Evolutionary conservation across 35 echinoderm and acorn worm species (phyloP).

Genomic region (Ophiothrix spiculata): DNA sequence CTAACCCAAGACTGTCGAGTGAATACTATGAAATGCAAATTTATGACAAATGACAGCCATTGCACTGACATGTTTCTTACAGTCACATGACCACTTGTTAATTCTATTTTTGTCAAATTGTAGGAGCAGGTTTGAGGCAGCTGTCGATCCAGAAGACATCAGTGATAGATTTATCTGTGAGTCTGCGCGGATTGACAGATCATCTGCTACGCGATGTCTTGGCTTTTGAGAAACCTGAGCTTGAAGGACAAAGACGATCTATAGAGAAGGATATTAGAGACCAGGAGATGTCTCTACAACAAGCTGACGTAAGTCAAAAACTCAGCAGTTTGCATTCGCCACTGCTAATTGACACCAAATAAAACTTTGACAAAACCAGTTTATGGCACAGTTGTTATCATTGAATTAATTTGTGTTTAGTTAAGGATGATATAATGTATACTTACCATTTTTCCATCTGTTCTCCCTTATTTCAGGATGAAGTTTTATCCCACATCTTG

Average conservation of each 20-base stretch:
- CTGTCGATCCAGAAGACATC: conserved; percentile 45
- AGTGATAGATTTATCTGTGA: conserved; percentile 81
- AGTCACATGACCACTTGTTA: too few species aligned
- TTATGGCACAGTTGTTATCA: not conserved
- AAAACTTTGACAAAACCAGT: too few species aligned
- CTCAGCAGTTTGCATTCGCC: too few species aligned
- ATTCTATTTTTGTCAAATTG: not conserved
- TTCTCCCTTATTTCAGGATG: conserved; percentile 38
- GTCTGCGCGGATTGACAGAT: conserved; percentile 50
- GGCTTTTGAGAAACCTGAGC: conserved; percentile 75
- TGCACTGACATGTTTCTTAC: too few species aligned
- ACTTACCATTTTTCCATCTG: not conserved
- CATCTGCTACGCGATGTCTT: conserved; percentile 57
- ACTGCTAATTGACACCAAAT: too few species aligned
- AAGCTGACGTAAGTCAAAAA: conserved; percentile 75
- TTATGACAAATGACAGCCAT: too few species aligned
- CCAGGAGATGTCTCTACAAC: conserved; percentile 52
- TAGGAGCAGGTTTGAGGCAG: conserved; percentile 57
- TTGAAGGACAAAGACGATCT: conserved; percentile 65
- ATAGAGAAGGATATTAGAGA: conserved; percentile 75
- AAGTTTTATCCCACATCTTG: conserved; percentile 58
- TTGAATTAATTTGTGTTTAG: not conserved
- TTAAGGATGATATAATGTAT: not conserved
- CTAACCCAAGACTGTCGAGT: too few species aligned
- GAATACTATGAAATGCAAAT: too few species aligned